Percentiles rank a stretch among this genome's conserved stretches.
Conservation (phyloP, 2,113 vertebrate genomes). For the Puntigrus tetrazona region DNA sequence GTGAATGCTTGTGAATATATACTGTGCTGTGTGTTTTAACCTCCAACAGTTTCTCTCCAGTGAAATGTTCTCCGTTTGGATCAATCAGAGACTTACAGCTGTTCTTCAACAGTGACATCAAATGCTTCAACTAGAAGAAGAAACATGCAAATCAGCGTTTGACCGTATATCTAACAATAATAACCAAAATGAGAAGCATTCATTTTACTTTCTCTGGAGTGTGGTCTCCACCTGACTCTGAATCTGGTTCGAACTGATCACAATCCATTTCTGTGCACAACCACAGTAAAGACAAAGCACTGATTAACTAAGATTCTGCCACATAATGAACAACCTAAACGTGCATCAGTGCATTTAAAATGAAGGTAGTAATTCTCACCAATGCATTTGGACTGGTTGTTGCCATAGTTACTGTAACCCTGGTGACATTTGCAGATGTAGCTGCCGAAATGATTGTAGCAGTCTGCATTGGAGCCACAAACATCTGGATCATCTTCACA, state of each 20-base stretch:
- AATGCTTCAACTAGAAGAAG: constrained; percentile 24
- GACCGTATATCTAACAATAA: not conserved
- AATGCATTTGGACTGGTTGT: constrained; percentile 61
- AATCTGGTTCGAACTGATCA: not conserved
- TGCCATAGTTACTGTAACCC: constrained; percentile 71
- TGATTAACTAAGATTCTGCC: not conserved
- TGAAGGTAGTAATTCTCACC: constrained; percentile 52
- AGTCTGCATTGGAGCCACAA: constrained; percentile 65
- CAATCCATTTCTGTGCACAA: not conserved
- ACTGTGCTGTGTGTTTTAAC: constrained; percentile 52
- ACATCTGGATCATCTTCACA: constrained; percentile 50
- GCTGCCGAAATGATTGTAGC: constrained; percentile 63
- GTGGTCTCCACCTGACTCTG: not conserved
- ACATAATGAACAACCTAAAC: not conserved
- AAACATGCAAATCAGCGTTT: not conserved
- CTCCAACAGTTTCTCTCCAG: constrained; percentile 69
- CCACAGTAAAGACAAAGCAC: not conserved
- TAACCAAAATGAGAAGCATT: not conserved
- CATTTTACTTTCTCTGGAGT: not conserved
- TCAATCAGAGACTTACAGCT: constrained; percentile 69
- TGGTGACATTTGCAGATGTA: constrained; percentile 66
- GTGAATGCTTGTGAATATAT: too few relatives aligned
- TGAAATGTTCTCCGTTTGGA: constrained; percentile 7
- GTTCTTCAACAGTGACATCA: constrained; percentile 66
- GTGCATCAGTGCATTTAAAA: not conserved